Base-by-base conservation (phyloP, 2,113 vertebrate species). In the Telmatochromis sp. region DNA sequence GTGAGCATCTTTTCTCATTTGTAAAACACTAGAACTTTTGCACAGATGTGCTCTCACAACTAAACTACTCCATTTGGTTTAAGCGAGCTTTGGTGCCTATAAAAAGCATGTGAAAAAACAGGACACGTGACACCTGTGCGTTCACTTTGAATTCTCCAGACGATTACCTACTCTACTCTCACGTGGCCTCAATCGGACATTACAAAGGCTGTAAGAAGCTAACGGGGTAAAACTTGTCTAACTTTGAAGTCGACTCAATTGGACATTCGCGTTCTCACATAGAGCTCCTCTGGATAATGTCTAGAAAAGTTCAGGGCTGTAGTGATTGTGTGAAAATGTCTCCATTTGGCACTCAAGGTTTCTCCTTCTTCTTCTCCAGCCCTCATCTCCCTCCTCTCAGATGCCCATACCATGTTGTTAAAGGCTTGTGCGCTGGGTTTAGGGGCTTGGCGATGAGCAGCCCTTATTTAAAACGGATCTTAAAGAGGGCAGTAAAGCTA, bases 401-500 rank as follows among this genome's bases (percentile, higher is more conserved):
- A 91, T 89, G 87, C 53, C 91, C 23, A 51, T 50, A 31, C 92
- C 82, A 80, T 81, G 91, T 91, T 91, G 93, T 95, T 96, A 95
- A 95, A 95, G 80, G 83, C 90, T 92, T 89, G 92, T 93, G 93
- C 86, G 83, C 92, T 86, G 92, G 92, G 92, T 95, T 68, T 93
- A 82, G 92, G 95, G 95, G 90, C 93, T 90, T 87, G 89, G 92
- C 88, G 89, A 93, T 93, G 93, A 95, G 93, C 95, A 94, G 93
- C 91, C 91, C 92, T 93, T 83, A 91, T 96, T 96, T 96, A 95
- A 95, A 93, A 90, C 87, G 92, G 87, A 93, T 94, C 93, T 94
- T 96, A 94, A 96, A 96, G 92, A 95, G 86, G 89, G 92, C 92
- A 73, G 90, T 96, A 97, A 97, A 96, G 92, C 93, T 92, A 85